Evolutionary conservation across 2,113 vertebrate species (phyloP).

Genomic region (Corythoichthys haematopterus): DNA sequence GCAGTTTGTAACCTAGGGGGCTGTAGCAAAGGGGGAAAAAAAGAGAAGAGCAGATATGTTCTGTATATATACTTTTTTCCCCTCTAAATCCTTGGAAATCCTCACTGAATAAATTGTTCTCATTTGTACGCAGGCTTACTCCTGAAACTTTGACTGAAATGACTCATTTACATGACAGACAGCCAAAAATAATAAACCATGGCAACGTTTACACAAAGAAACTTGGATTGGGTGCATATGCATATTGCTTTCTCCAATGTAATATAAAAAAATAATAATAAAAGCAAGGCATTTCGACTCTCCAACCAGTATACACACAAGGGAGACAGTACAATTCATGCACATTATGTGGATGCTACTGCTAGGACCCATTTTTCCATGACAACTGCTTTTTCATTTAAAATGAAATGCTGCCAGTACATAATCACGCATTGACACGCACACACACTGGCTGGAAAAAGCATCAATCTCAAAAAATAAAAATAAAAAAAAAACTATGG

Average conservation of each 20-base stretch:
- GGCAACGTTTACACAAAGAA: background rate
- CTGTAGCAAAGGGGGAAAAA: no score
- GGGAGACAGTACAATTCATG: slow-evolving; percentile 1
- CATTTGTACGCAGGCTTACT: background rate
- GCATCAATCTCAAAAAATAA: background rate
- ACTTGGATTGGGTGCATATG: background rate
- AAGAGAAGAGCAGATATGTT: slow-evolving; percentile 1
- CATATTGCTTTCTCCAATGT: background rate
- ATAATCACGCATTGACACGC: slow-evolving; percentile 39
- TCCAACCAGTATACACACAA: background rate
- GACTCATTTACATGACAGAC: background rate
- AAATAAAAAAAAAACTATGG: slow-evolving; percentile 18
- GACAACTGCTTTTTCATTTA: slow-evolving; percentile 32
- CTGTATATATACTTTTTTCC: background rate
- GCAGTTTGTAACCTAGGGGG: slow-evolving; percentile 3
- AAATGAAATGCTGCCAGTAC: slow-evolving; percentile 22
- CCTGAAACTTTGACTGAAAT: background rate
- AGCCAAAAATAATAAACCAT: background rate
- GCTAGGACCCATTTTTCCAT: slow-evolving; percentile 22
- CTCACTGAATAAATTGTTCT: background rate
- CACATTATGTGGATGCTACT: slow-evolving; percentile 8
- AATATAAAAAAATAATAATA: background rate
- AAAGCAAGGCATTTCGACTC: background rate
- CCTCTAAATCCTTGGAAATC: background rate
- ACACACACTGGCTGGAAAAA: slow-evolving; percentile 10